Evolutionary conservation across 2,797 vertebrate species (phyloP).

Genomic region (Tarsius wallacei): DNA sequence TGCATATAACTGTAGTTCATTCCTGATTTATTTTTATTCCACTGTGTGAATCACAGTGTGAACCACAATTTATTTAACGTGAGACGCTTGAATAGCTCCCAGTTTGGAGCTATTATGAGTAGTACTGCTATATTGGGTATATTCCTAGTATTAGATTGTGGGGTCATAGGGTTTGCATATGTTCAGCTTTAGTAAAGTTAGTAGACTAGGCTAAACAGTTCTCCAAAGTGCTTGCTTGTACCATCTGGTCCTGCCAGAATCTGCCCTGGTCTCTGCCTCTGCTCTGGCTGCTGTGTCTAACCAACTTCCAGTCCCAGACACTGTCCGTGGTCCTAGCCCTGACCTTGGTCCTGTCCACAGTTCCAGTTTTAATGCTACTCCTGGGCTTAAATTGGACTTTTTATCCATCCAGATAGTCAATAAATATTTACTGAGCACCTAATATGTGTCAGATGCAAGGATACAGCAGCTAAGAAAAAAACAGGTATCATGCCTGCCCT

Average conservation of each 20-base stretch:
- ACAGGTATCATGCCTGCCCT: not conserved
- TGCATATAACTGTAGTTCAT: not conserved
- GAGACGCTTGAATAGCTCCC: not conserved
- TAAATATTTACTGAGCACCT: not conserved
- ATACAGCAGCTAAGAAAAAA: not conserved
- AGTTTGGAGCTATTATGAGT: not conserved
- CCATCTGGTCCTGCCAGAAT: not conserved
- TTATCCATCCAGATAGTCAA: not conserved
- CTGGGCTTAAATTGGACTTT: not conserved
- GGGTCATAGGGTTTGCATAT: not conserved
- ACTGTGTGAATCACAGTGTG: not conserved
- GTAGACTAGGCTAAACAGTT: not conserved
- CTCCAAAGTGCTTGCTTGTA: constrained; percentile 7
- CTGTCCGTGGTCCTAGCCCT: constrained; percentile 81
- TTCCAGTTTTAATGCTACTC: constrained; percentile 24
- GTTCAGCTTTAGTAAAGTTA: not conserved
- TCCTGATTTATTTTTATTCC: not conserved
- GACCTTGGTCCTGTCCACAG: constrained; percentile 74
- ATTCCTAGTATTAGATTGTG: not conserved
- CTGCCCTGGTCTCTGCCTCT: not conserved
- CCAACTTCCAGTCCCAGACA: constrained; percentile 8
- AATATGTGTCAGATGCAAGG: not conserved
- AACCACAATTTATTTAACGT: not conserved
- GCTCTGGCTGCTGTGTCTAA: not conserved
- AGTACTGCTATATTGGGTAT: not conserved